These are phyloP conservation scores for Lophius piscatorius DNA, from an alignment of 2,113 vertebrate genomes.

Conservation along the genomic window DNA sequence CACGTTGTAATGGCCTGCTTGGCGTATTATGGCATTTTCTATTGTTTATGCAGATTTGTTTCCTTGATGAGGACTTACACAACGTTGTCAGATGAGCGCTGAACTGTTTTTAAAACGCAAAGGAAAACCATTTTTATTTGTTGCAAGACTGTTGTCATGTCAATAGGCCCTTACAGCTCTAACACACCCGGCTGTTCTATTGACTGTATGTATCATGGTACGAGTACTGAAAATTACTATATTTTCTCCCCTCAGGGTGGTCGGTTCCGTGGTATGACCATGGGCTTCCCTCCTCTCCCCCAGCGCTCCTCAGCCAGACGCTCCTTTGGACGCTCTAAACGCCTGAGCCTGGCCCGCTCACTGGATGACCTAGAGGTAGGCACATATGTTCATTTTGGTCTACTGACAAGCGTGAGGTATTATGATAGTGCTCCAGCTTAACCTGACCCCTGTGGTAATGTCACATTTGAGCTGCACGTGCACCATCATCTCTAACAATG, in stretches of 20 bases:
- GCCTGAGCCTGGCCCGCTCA: slow-evolving; percentile 91
- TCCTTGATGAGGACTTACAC: no score
- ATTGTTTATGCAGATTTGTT: no score
- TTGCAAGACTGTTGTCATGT: no score
- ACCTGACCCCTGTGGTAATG: slow-evolving; percentile 4
- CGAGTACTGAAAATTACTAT: no score
- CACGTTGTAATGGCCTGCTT: no score
- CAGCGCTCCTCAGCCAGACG: slow-evolving; percentile 86
- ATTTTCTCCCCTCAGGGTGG: slow-evolving; percentile 74
- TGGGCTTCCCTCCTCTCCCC: slow-evolving; percentile 82
- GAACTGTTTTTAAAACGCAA: no score
- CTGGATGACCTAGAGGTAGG: slow-evolving; percentile 94
- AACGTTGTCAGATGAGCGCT: no score
- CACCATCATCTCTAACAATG: slow-evolving; percentile 50
- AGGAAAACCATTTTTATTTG: no score
- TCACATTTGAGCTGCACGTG: slow-evolving; percentile 50
- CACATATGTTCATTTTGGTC: neutral
- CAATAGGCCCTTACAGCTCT: neutral
- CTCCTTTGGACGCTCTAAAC: slow-evolving; percentile 89
- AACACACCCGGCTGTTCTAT: no score
- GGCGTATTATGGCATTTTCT: no score
- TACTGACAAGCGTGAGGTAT: neutral
- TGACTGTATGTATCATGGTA: no score
- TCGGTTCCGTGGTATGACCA: slow-evolving; percentile 81
- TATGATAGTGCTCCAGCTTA: neutral